Conservation (phyloP, 2,888 invertebrate species). For the Formica aserva region DNA sequence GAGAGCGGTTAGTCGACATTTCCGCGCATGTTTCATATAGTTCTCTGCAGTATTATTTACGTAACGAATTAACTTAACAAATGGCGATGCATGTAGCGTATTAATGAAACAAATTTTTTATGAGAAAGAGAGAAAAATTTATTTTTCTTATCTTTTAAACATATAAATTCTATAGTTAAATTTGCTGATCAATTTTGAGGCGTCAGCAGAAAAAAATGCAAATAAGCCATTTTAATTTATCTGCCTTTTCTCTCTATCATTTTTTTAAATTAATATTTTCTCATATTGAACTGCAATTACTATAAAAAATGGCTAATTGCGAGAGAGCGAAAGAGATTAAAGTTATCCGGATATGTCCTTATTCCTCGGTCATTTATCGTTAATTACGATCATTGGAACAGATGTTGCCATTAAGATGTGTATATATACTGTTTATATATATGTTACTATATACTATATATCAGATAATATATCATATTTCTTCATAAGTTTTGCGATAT, state of each 20-base stretch:
- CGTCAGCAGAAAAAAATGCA: neutral
- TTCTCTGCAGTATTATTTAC: constrained; percentile 5
- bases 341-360: neutral
- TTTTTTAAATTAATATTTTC: neutral
- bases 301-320: neutral
- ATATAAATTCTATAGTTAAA: neutral
- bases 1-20: constrained; percentile 44
- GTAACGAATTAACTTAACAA: constrained; percentile 38
- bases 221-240: neutral
- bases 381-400: neutral
- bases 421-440: neutral
- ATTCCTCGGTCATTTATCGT: neutral
- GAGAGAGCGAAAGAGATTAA: neutral
- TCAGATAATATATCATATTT: constrained; percentile 3
- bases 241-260: neutral
- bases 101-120: constrained; percentile 9
- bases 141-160: neutral
- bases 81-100: neutral
- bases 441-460: neutral
- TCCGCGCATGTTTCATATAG: constrained; percentile 26
- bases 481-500: neutral
- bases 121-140: neutral
- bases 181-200: neutral
- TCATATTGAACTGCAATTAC: neutral
- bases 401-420: neutral